Conservation (phyloP, 2,113 vertebrate genomes). For the Lagopus leucura region DNA sequence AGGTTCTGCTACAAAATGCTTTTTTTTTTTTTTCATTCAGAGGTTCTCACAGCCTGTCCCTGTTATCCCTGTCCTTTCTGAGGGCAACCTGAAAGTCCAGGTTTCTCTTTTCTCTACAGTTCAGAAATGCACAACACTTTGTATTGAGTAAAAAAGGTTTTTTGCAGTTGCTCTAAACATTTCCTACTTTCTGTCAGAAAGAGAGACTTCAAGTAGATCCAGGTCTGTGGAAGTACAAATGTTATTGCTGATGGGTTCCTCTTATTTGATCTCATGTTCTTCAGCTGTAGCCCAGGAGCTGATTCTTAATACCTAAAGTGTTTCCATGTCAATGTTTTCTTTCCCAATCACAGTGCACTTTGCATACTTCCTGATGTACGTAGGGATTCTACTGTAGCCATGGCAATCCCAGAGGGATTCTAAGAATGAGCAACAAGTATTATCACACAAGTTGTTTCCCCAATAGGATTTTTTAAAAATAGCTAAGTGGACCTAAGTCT, state of each 20-base stretch:
- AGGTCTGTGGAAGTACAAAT: not conserved
- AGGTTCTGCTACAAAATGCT: not conserved
- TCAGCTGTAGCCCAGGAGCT: accelerated
- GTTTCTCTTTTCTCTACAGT: not conserved
- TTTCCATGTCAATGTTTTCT: not conserved
- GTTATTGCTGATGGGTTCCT: not conserved
- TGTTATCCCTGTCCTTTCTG: not conserved
- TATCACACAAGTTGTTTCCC: not conserved
- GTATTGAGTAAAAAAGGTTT: not conserved
- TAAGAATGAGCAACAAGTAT: not conserved
- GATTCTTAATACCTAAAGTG: not conserved
- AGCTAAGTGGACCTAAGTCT: not conserved
- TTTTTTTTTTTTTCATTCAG: not conserved
- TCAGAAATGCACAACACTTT: not conserved
- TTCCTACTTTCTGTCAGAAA: not conserved
- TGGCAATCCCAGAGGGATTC: not conserved
- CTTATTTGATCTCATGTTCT: not conserved
- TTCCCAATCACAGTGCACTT: not conserved
- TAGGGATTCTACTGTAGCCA: not conserved
- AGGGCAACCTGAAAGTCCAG: not conserved
- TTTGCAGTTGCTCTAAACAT: not conserved
- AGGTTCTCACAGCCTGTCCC: not conserved
- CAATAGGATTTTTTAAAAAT: not conserved
- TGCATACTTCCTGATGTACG: not conserved
- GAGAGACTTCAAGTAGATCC: not conserved